Percentiles rank a stretch among this genome's conserved stretches.
Conservation (phyloP, 1,140 invertebrate species). For the Copidosoma floridanum region DNA sequence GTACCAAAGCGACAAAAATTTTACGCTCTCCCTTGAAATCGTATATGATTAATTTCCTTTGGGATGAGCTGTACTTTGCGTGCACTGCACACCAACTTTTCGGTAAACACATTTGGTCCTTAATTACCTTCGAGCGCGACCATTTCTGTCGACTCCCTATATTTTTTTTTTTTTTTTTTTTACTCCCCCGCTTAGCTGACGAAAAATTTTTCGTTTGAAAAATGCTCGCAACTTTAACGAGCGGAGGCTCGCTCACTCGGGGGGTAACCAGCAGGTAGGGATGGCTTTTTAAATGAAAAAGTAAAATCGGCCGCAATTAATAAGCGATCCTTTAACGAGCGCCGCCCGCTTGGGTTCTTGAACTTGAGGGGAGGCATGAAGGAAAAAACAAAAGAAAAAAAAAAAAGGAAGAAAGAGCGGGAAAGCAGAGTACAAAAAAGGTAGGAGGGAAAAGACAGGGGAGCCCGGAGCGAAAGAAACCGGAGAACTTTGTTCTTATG, state of each 20-base stretch:
- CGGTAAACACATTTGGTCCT: too few relatives aligned
- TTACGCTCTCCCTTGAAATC: too few relatives aligned
- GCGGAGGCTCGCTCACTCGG: not conserved
- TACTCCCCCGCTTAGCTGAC: too few relatives aligned
- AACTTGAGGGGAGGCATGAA: not conserved
- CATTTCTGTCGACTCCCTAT: too few relatives aligned
- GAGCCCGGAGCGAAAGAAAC: conserved; percentile 23
- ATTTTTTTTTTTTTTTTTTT: too few relatives aligned
- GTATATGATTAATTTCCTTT: too few relatives aligned
- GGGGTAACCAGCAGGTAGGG: conserved; percentile 12
- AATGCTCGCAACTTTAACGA: conserved; percentile 18
- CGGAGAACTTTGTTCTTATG: conserved; percentile 27
- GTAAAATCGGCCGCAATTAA: conserved; percentile 22
- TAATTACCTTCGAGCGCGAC: too few relatives aligned
- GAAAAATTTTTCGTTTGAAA: too few relatives aligned
- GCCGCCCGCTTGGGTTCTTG: conserved; percentile 21
- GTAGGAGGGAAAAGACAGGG: conserved; percentile 13
- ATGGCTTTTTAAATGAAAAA: conserved; percentile 22
- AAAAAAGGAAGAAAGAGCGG: not conserved
- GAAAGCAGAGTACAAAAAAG: conserved; percentile 2
- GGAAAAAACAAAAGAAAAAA: not conserved
- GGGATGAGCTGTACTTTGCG: too few relatives aligned
- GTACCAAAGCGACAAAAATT: too few relatives aligned
- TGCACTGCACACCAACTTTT: too few relatives aligned
- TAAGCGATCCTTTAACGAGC: conserved; percentile 22